Conservation (phyloP, 2,797 vertebrate genomes). For the Prionace glauca region DNA sequence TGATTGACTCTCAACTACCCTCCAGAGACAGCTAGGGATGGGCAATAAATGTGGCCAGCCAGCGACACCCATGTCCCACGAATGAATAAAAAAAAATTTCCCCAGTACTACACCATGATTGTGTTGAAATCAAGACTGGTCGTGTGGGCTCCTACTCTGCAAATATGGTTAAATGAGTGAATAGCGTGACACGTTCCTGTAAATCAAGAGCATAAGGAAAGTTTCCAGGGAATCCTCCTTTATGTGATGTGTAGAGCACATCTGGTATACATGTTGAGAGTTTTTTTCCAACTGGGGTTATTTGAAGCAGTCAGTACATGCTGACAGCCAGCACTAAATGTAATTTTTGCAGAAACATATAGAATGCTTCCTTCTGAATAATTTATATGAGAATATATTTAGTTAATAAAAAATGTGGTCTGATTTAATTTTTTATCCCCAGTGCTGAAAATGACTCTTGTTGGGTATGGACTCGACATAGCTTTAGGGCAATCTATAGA, state of each 20-base stretch:
- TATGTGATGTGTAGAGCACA: not conserved
- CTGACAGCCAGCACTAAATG: not conserved
- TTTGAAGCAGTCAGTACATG: not conserved
- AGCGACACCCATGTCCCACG: too few relatives aligned
- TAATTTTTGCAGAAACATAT: not conserved
- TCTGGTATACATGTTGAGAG: not conserved
- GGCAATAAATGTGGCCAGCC: too few relatives aligned
- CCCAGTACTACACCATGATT: not conserved
- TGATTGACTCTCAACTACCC: too few relatives aligned
- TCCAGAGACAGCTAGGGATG: too few relatives aligned
- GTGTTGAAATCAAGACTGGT: not conserved
- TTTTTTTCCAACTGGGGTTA: not conserved
- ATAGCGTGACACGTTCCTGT: not conserved
- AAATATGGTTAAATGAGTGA: not conserved
- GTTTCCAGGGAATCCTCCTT: not conserved
- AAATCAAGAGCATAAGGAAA: not conserved
- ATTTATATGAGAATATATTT: not conserved
- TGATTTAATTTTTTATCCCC: not conserved
- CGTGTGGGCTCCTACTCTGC: not conserved
- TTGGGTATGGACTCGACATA: not conserved
- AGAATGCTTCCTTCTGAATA: not conserved
- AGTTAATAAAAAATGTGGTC: not conserved
- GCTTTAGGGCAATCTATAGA: not conserved
- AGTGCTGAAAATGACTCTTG: not conserved
- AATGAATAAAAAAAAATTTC: not conserved